These are phyloP conservation scores for Siderastrea radians DNA, from an alignment of 92 coral and sea anemone genomes.

Conservation along the genomic window DNA sequence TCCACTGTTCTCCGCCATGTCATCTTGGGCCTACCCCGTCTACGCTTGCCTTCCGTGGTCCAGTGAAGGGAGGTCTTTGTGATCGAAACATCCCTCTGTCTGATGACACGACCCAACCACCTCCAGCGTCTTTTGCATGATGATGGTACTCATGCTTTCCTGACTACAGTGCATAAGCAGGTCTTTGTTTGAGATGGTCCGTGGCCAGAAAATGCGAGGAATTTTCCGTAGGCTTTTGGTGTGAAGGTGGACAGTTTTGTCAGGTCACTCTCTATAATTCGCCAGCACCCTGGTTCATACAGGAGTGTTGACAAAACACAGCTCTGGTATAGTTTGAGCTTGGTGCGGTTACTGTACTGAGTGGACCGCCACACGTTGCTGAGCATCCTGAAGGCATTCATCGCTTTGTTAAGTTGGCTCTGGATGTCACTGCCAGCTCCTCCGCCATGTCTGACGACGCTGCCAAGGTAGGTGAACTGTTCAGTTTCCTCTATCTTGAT, in stretches of 20 bases:
- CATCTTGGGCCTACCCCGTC: no score
- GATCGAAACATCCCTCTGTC: no score
- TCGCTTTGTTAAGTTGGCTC: not conserved
- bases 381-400: conserved; percentile 3
- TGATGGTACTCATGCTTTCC: no score
- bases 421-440: conserved; percentile 2
- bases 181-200: no score
- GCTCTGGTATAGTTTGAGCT: conserved; percentile 29
- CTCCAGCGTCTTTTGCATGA: no score
- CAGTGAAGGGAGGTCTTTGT: no score
- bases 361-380: conserved; percentile 38
- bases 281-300: conserved; percentile 16
- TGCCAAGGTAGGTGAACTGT: not conserved
- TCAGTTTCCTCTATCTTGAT: not conserved
- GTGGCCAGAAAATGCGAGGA: no score
- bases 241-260: conserved; percentile 27
- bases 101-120: no score
- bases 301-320: conserved; percentile 23
- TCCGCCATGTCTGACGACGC: not conserved
- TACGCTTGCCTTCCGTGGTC: no score
- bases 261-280: conserved; percentile 31
- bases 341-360: conserved; percentile 25
- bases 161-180: no score
- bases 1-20: no score
- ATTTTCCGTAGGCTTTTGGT: no score